A percentile compares a stretch with the other conserved stretches of the same genome.
Conservation (phyloP, 1,140 invertebrate species). For the Sesamia nonagrioides region DNA sequence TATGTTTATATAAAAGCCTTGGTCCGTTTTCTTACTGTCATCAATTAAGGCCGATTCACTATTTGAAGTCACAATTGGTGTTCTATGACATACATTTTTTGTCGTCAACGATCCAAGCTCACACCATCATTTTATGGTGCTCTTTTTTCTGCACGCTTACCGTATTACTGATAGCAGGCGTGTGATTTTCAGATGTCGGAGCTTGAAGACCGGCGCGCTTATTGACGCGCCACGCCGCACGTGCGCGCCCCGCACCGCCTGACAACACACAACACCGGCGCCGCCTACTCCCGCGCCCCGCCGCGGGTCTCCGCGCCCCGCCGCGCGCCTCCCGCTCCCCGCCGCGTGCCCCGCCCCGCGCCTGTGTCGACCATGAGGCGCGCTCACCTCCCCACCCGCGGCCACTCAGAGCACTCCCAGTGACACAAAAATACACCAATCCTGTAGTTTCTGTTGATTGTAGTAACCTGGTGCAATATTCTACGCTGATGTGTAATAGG, state of each 20-base stretch:
- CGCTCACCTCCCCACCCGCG: neutral
- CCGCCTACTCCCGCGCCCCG: slow-evolving; percentile 10
- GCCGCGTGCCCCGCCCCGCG: too few species aligned
- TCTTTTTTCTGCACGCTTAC: too few species aligned
- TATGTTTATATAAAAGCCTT: too few species aligned
- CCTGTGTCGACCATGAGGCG: slow-evolving; percentile 14
- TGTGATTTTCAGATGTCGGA: slow-evolving; percentile 70
- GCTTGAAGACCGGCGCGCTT: slow-evolving; percentile 78
- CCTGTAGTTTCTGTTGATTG: neutral
- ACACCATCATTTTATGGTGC: too few species aligned
- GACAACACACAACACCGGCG: too few species aligned
- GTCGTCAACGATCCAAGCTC: too few species aligned
- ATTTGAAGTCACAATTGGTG: too few species aligned
- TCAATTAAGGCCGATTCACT: too few species aligned
- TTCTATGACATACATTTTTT: too few species aligned
- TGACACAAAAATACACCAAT: neutral
- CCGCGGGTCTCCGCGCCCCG: neutral
- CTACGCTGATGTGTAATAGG: slow-evolving; percentile 14
- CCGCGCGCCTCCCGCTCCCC: slow-evolving; percentile 10
- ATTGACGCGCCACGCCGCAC: slow-evolving; percentile 69
- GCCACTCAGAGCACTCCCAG: neutral
- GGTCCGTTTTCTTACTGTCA: too few species aligned
- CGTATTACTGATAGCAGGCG: too few species aligned
- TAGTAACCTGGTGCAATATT: slow-evolving; percentile 27
- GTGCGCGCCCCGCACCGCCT: slow-evolving; percentile 36